phyloP scores from a whole-genome alignment of 2,797 vertebrate species.

The Lycodopsis pacificus region DNA sequence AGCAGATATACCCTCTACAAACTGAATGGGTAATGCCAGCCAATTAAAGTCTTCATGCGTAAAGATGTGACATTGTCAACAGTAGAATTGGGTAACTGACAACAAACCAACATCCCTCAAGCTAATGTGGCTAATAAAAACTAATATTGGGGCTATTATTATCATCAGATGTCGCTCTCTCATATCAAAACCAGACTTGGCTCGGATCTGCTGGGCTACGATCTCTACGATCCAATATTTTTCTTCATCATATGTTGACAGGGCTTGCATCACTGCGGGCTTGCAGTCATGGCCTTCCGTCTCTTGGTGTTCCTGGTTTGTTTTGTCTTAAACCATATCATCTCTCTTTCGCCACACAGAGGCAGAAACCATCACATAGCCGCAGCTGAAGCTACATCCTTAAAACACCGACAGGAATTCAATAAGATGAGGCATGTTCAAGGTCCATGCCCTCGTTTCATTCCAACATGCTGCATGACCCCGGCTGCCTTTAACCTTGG shows the following conservation, averaged over 20 bases:
- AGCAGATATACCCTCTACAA: background rate
- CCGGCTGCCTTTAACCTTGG: slow-evolving; percentile 45
- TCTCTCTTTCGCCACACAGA: background rate
- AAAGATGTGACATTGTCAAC: background rate
- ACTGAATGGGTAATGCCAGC: background rate
- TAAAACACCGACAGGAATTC: slow-evolving; percentile 28
- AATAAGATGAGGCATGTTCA: slow-evolving; percentile 36
- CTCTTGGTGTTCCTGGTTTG: background rate
- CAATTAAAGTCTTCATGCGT: background rate
- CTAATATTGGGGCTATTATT: background rate
- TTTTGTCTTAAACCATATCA: slow-evolving; percentile 11
- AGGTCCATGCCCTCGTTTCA: slow-evolving; percentile 29
- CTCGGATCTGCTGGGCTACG: background rate
- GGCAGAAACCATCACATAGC: background rate
- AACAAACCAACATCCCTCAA: background rate
- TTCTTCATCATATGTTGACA: background rate
- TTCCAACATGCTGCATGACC: slow-evolving; percentile 22
- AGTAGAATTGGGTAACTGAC: background rate
- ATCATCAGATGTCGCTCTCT: background rate
- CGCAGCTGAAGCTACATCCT: slow-evolving; percentile 32
- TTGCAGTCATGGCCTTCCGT: background rate
- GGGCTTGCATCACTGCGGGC: background rate
- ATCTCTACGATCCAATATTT: background rate
- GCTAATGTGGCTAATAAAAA: background rate
- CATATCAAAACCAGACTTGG: background rate